Base-by-base conservation (phyloP, 2,113 vertebrate species). In the Reinhardtius hippoglossoides region DNA sequence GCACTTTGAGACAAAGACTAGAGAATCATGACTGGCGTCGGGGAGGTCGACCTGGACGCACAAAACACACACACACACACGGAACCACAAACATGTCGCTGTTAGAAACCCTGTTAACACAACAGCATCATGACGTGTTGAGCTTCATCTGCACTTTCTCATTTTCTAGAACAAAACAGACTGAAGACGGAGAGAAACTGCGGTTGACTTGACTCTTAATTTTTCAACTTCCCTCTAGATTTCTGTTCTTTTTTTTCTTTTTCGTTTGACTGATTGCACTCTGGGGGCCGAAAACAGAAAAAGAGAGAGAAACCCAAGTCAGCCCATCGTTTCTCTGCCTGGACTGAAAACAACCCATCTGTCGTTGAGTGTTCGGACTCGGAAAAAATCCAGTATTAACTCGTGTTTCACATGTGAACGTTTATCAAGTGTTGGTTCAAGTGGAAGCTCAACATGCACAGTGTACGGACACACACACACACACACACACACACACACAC, bases 191-290 rank as follows among this genome's bases (percentile, higher is more conserved):
- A 76, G 81, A 86, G 77, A 44, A 67, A 90, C 92, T 68, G 88
- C 79, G 81, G 93, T 93, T 88, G 88, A 91, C 94, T 94, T 90
- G 94, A 86, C 87, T 92, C 85, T 77, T 88, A 74, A 89, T 94
- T 94, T 94, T 94, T 91, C 88, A 82, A 70, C 74, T 82, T 79
- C 82, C 86, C 62, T 15, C 74, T 67, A 70, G 76, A 61, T 44
- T 76, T 78, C 13, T 48, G 56, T 67, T 40, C 10, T 23, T 21
- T 7, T 31, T 31, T 31, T 7, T 31, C 5, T 7, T 59, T 60
- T 54, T 0, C 21, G n/a, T 81, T 73, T 67, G 59, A 86, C 67
- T 86, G 69, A 81, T 89, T 91, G 84, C 88, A 92, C 92, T 91
- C 88, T 72, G 81, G 60, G 40, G 79, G 72, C 59, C 2, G 74